Percentiles rank a stretch among this genome's conserved stretches.
These are phyloP conservation scores for Diachasma alloeum DNA, from an alignment of 1,140 invertebrate species.

Conservation along the genomic window DNA sequence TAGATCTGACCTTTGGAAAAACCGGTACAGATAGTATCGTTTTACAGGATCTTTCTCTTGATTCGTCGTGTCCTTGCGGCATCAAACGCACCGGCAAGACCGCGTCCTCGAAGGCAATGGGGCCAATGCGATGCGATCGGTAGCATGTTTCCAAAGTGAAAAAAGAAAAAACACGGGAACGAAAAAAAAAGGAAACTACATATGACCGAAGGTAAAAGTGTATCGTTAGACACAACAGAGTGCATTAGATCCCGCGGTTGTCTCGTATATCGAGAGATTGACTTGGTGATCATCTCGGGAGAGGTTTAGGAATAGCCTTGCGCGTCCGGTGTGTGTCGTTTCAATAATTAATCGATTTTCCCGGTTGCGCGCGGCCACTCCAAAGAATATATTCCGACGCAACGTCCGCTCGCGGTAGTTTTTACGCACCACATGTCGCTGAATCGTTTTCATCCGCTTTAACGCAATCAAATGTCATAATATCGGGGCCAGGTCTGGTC, in stretches of 20 bases:
- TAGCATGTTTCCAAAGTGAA: conserved; percentile 23
- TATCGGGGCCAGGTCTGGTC: conserved; percentile 35
- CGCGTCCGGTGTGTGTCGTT: conserved; percentile 28
- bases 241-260: not conserved
- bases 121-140: conserved; percentile 43
- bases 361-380: not conserved
- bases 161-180: conserved; percentile 30
- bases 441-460: conserved; percentile 5
- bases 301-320: conserved; percentile 31
- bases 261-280: conserved; percentile 18
- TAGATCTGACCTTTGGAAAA: not conserved
- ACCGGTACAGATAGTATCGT: not conserved
- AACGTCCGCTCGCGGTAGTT: conserved; percentile 21
- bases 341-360: conserved; percentile 49
- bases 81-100: conserved; percentile 33
- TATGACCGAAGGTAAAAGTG: conserved; percentile 14
- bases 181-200: not conserved
- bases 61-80: conserved; percentile 20
- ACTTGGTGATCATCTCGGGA: not conserved
- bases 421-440: not conserved
- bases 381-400: conserved; percentile 18
- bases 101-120: conserved; percentile 44
- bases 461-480: conserved; percentile 40
- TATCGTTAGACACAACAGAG: not conserved
- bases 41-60: not conserved